Conservation (phyloP, 2,888 invertebrate species). For the Sphinx pinastri region DNA sequence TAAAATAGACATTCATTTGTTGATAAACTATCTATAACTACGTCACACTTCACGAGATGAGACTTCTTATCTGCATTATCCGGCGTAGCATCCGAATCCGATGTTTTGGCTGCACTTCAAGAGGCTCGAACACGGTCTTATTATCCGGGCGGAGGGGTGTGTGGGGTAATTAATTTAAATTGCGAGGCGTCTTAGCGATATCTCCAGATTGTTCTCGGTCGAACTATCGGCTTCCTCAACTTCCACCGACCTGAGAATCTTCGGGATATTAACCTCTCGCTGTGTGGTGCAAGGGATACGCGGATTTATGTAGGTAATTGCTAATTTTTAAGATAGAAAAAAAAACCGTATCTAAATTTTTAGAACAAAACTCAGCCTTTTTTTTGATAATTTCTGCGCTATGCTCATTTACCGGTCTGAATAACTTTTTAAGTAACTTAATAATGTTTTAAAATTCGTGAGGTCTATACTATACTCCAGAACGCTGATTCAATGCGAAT, state of each 20-base stretch:
- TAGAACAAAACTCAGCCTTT: too few species aligned
- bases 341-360: too few species aligned
- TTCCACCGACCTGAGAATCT: conserved; percentile 67
- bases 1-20: too few species aligned
- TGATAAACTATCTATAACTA: too few species aligned
- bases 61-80: not conserved
- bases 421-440: too few species aligned
- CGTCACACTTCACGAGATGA: not conserved
- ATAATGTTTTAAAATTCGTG: too few species aligned
- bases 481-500: too few species aligned
- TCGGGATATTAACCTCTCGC: conserved; percentile 59
- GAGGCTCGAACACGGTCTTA: conserved; percentile 36
- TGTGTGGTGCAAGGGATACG: conserved; percentile 29
- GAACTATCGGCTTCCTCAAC: conserved; percentile 65
- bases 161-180: conserved; percentile 60
- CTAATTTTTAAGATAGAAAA: too few species aligned
- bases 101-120: conserved; percentile 19
- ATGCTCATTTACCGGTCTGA: too few species aligned
- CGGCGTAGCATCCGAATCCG: not conserved
- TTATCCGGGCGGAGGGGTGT: conserved; percentile 37
- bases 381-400: too few species aligned
- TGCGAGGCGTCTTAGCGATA: conserved; percentile 53
- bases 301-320: not conserved
- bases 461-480: too few species aligned
- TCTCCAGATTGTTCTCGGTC: conserved; percentile 66